These are phyloP conservation scores for Micromussa lordhowensis DNA, from an alignment of 92 coral and sea anemone species.

Conservation along the genomic window DNA sequence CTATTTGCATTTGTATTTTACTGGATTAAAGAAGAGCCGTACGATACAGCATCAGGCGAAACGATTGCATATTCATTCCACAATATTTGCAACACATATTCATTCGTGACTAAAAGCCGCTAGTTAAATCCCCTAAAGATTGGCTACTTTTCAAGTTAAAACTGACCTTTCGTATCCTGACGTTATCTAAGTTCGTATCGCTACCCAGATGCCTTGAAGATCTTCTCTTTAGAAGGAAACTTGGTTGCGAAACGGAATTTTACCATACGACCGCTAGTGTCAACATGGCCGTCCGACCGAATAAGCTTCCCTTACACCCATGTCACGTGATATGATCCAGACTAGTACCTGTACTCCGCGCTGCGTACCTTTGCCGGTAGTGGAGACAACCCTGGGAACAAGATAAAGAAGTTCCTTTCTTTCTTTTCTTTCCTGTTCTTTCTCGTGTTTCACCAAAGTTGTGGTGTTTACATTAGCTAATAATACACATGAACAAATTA, in stretches of 20 bases:
- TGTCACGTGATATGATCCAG: constrained; percentile 59
- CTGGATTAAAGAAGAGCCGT: constrained; percentile 4
- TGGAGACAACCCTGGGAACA: not conserved
- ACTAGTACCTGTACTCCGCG: not conserved
- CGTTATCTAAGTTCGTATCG: too few species aligned
- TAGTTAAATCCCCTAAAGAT: not conserved
- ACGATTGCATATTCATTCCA: not conserved
- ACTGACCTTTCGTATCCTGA: constrained; percentile 27
- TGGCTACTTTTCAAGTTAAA: not conserved
- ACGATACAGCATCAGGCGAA: not conserved
- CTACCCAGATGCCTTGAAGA: not conserved
- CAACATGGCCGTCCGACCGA: constrained; percentile 33
- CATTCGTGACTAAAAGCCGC: not conserved
- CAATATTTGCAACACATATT: not conserved
- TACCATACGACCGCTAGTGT: not conserved
- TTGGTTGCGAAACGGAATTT: constrained; percentile 4
- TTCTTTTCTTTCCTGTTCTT: constrained; percentile 23
- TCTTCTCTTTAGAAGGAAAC: not conserved
- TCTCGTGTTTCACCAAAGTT: too few species aligned
- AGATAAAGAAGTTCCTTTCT: too few species aligned
- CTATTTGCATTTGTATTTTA: constrained; percentile 8
- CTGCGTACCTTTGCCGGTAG: not conserved
- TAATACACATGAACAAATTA: too few species aligned
- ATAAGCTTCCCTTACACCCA: constrained; percentile 50
- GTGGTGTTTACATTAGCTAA: too few species aligned